Conservation (phyloP, 2,888 invertebrate species). For the Stramonita haemastoma region DNA sequence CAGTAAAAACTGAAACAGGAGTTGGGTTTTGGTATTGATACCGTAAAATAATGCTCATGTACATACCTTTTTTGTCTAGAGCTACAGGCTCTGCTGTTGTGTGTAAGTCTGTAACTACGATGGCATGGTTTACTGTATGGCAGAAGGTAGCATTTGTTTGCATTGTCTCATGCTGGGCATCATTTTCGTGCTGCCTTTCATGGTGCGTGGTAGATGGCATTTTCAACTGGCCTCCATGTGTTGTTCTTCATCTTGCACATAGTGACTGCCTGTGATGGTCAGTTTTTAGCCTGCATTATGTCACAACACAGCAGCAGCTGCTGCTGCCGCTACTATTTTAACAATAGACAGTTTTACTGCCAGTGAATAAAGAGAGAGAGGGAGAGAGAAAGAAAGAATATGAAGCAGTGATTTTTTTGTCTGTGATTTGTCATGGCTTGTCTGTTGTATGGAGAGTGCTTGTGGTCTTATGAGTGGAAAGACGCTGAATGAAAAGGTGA, state of each 20-base stretch:
- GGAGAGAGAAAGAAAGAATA: not conserved
- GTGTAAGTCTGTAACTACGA: not conserved
- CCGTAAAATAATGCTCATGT: constrained; percentile 12
- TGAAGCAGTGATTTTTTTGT: not conserved
- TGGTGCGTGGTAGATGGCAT: not conserved
- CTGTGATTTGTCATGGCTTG: not conserved
- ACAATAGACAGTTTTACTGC: constrained; percentile 8
- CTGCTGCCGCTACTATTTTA: constrained; percentile 18
- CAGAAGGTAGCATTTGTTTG: not conserved
- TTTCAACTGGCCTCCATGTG: not conserved
- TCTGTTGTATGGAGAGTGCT: too few relatives aligned
- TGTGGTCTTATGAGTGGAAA: too few relatives aligned
- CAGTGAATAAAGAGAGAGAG: constrained; percentile 4
- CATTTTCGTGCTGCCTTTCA: not conserved
- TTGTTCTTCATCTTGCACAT: not conserved
- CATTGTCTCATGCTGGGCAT: not conserved
- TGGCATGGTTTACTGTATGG: not conserved
- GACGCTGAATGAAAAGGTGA: too few relatives aligned
- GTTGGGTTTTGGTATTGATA: not conserved
- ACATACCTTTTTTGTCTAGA: not conserved
- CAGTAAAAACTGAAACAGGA: too few relatives aligned
- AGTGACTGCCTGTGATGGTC: not conserved
- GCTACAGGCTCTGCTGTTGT: too few relatives aligned
- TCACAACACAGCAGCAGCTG: constrained; percentile 40
- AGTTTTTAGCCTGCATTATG: constrained; percentile 23